A percentile compares a stretch with the other conserved stretches of the same genome.
Conservation (phyloP, 2,113 vertebrate species). For the Platycercus adscitus region DNA sequence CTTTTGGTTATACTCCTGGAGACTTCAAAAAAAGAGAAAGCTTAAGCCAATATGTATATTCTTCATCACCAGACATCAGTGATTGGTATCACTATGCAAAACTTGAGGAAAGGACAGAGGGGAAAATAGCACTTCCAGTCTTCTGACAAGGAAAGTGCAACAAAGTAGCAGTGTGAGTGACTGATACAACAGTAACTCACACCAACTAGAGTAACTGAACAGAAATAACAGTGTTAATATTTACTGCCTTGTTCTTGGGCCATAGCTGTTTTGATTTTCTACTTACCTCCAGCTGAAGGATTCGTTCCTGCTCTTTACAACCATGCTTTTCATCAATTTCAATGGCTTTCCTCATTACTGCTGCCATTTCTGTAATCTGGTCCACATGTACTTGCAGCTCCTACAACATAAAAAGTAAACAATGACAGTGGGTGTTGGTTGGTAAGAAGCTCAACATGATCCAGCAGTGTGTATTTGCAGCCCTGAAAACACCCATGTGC, state of each 20-base stretch:
- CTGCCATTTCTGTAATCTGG: constrained; percentile 98
- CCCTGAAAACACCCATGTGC: not conserved
- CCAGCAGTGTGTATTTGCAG: not conserved
- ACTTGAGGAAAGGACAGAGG: not conserved
- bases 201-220: not conserved
- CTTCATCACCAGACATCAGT: not conserved
- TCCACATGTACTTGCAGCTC: constrained; percentile 94
- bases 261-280: not conserved
- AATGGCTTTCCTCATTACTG: constrained; percentile 95
- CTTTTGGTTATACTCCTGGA: not conserved
- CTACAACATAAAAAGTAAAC: constrained; percentile 60
- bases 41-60: not conserved
- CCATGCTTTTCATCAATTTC: constrained; percentile 90
- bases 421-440: not conserved
- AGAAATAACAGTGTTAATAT: not conserved
- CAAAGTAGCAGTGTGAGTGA: not conserved
- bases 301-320: constrained; percentile 92
- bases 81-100: not conserved
- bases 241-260: not conserved
- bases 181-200: not conserved
- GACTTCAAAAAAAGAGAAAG: not conserved
- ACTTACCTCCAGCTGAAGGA: constrained; percentile 90
- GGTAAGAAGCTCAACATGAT: not conserved
- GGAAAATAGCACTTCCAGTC: not conserved
- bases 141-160: not conserved